A percentile compares a stretch with the other conserved stretches of the same genome.
Conservation (phyloP, 2,797 vertebrate species). For the Pipistrellus nathusii region DNA sequence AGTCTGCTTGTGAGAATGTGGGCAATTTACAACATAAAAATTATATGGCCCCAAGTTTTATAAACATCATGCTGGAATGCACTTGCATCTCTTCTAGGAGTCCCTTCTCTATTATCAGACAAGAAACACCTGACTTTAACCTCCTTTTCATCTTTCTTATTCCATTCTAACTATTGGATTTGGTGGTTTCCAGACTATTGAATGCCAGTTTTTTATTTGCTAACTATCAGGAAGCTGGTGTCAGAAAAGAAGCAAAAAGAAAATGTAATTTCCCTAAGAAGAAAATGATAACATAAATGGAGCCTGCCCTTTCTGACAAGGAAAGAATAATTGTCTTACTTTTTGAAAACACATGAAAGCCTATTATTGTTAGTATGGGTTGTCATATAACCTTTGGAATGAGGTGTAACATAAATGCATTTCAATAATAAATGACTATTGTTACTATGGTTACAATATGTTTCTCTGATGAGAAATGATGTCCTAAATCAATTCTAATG, state of each 20-base stretch:
- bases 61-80: neutral
- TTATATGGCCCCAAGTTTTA: neutral
- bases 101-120: neutral
- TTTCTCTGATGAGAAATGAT: slow-evolving; percentile 29
- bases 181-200: slow-evolving; percentile 33
- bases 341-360: slow-evolving; percentile 62
- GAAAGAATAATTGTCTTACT: slow-evolving; percentile 54
- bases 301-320: slow-evolving; percentile 50
- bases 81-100: neutral
- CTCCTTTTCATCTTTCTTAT: neutral
- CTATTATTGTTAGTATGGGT: slow-evolving; percentile 1
- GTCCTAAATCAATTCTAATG: slow-evolving; percentile 36
- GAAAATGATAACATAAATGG: slow-evolving; percentile 50
- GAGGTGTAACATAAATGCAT: slow-evolving; percentile 35
- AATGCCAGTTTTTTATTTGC: slow-evolving; percentile 49
- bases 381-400: slow-evolving; percentile 61
- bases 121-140: neutral
- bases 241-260: slow-evolving; percentile 34
- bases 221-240: neutral
- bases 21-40: slow-evolving; percentile 8
- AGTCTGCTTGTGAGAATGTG: neutral
- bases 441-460: slow-evolving; percentile 61
- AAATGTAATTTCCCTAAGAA: slow-evolving; percentile 58
- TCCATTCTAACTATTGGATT: neutral
- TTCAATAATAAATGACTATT: slow-evolving; percentile 61